Evolutionary conservation across 2,888 invertebrate genomes (phyloP).

Genomic region (Oscheius onirici): DNA sequence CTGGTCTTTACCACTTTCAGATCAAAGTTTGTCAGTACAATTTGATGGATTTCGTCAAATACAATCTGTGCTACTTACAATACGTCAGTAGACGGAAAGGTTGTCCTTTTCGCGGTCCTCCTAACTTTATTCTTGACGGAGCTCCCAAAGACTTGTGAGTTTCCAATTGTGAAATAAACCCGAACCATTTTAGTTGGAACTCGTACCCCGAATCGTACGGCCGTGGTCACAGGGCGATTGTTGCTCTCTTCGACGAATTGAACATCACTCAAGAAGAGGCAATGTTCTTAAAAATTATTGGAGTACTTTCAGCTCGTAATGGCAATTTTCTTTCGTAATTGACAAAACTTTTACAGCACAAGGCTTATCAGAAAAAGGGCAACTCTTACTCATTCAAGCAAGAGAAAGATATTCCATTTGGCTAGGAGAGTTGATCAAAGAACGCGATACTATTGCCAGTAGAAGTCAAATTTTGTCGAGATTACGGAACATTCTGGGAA

Average conservation of each 20-base stretch:
- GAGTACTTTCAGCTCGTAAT: constrained; percentile 1
- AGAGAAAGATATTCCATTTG: constrained; percentile 10
- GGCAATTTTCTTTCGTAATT: background rate
- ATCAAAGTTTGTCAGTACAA: constrained; percentile 16
- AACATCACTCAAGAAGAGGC: constrained; percentile 5
- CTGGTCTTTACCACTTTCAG: background rate
- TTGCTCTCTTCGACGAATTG: background rate
- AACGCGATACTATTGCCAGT: background rate
- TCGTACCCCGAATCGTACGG: constrained; percentile 3
- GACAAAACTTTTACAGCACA: background rate
- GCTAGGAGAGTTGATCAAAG: constrained; percentile 6
- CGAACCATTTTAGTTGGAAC: constrained; percentile 9
- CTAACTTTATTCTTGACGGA: background rate
- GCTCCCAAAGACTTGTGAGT: constrained; percentile 14
- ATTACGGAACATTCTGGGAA: background rate
- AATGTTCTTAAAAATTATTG: constrained; percentile 4
- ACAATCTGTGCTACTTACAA: constrained; percentile 4
- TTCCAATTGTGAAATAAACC: background rate
- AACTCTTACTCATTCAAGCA: background rate
- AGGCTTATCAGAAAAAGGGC: constrained; percentile 5
- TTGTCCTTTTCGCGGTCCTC: background rate
- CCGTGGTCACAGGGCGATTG: background rate
- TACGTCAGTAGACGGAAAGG: background rate
- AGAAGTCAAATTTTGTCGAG: background rate
- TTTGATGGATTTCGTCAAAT: constrained; percentile 11